These are phyloP conservation scores for Mionectes macconnelli DNA, from an alignment of 2,113 vertebrate genomes.

Conservation along the genomic window DNA sequence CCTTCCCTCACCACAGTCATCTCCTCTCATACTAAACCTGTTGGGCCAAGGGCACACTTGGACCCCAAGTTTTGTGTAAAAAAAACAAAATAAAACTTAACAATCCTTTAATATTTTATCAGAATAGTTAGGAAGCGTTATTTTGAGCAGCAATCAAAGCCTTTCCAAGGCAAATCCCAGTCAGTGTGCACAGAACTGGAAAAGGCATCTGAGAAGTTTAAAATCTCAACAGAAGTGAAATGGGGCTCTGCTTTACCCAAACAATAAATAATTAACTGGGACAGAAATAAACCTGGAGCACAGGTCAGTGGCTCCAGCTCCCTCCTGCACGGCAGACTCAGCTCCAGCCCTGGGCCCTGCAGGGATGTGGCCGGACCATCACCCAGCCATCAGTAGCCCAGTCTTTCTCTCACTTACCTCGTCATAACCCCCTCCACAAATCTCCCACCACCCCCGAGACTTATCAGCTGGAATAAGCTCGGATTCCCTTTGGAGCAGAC, in stretches of 20 bases:
- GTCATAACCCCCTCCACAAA: neutral
- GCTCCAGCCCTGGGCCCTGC: rapidly evolving
- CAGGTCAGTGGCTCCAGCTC: neutral
- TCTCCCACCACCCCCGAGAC: neutral
- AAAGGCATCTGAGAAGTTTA: neutral
- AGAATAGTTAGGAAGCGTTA: neutral
- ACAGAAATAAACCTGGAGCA: neutral
- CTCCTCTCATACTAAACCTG: neutral
- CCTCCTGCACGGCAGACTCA: neutral
- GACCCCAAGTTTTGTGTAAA: neutral
- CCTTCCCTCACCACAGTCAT: neutral
- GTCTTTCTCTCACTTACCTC: neutral
- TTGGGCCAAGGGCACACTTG: neutral
- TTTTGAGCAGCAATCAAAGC: neutral
- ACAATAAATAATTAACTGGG: neutral
- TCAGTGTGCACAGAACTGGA: neutral
- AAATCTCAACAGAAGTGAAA: neutral
- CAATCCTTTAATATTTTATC: neutral
- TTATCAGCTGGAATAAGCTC: neutral
- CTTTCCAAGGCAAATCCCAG: neutral
- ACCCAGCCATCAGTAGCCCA: rapidly evolving
- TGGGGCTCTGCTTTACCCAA: neutral
- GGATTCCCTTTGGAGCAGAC: constrained; percentile 33
- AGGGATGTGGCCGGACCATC: no score
- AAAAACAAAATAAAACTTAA: neutral